phyloP scores from a whole-genome alignment of 2,113 vertebrate genomes.

The Heterotilapia buettikoferi region DNA sequence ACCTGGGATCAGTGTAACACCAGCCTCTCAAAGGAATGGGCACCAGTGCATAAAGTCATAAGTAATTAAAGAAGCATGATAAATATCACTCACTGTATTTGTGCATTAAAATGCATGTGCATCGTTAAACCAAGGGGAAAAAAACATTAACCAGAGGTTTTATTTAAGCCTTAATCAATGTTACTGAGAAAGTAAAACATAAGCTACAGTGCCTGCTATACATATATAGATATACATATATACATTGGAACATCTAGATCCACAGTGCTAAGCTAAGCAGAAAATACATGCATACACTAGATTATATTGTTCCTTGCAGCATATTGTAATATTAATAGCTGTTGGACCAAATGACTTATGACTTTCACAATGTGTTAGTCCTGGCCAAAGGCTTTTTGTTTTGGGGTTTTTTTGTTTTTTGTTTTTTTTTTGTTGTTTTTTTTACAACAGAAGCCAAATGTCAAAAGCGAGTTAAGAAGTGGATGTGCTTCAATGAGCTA shows the following conservation, averaged over 20 bases:
- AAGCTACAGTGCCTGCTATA: background rate
- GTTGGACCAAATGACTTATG: background rate
- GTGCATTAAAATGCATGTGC: background rate
- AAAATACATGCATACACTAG: background rate
- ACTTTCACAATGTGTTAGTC: background rate
- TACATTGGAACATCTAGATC: background rate
- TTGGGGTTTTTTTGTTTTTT: fast-evolving
- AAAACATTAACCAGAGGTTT: background rate
- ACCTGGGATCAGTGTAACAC: background rate
- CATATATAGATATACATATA: background rate
- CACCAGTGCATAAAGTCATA: background rate
- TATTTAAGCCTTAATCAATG: background rate
- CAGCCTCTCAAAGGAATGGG: background rate
- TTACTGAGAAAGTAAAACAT: background rate
- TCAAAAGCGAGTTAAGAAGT: background rate
- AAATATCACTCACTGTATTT: background rate
- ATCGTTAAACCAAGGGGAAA: background rate
- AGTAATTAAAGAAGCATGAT: background rate
- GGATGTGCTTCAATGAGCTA: background rate
- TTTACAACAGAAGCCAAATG: background rate
- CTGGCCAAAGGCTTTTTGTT: background rate
- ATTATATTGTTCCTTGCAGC: background rate
- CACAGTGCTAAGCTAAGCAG: background rate
- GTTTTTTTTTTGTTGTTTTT: background rate
- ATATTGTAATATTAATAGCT: background rate